Evolutionary conservation across 2,888 invertebrate species (phyloP), one percentile per base, ranked within the genome.

Genomic region (Platycheirus albimanus): DNA sequence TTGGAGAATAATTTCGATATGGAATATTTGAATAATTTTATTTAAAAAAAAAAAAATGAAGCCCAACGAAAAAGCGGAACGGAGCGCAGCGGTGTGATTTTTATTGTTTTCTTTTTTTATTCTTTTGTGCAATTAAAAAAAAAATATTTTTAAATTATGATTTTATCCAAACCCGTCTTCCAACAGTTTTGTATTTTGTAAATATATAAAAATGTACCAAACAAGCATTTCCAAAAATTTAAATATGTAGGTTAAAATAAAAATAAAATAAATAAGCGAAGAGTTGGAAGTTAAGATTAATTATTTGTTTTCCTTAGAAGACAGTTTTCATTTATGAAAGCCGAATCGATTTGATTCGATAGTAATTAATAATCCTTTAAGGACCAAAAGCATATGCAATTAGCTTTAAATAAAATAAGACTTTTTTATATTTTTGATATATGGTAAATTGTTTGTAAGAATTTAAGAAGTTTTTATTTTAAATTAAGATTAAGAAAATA

Each of bases 1-100:
- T 85, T 87, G 81, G 86, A 88, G 75, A 88, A 86, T 76, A 88
- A 87, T 85, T 91, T 90, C 64, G 90, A 90, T 49, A 89, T 90
- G 87, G 89, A 89, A 72, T 91, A 90, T 87, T 88, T 91, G 70
- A 87, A 87, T 77, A 88, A 87, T 86, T 89, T 90, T 56, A 88
- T 89, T 66, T 87, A 45, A 13, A 17, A 24, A 24, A 24, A 8
- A 61, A n/a, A n/a, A n/a, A n/a, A n/a, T n/a, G n/a, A n/a, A n/a
- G n/a, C n/a, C n/a, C n/a, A n/a, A n/a, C n/a, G n/a, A n/a, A n/a
- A n/a, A n/a, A n/a, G n/a, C n/a, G n/a, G n/a, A n/a, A n/a, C n/a
- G n/a, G n/a, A n/a, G n/a, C n/a, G 6, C 38, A 51, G 20, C 8
- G 41, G 41, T 41, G 20, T 58, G 38, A 10, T 51, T 24, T 36